These are phyloP conservation scores for Yponomeuta cagnagella DNA, from an alignment of 2,888 invertebrate genomes.

Conservation along the genomic window DNA sequence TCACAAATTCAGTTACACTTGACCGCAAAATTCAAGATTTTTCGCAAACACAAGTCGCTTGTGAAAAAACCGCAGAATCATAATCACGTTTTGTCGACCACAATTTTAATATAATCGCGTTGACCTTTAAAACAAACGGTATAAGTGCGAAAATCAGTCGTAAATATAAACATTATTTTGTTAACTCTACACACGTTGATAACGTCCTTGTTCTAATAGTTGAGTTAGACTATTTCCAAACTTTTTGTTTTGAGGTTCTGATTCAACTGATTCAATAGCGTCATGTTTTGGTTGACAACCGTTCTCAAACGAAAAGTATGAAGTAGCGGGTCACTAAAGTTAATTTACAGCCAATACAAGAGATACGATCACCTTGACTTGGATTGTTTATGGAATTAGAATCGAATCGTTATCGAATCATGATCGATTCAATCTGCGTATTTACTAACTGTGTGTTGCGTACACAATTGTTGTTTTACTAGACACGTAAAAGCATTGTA, in stretches of 20 bases:
- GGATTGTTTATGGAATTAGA: slow-evolving; percentile 11
- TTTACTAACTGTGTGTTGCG: neutral
- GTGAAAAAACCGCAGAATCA: neutral
- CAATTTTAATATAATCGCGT: neutral
- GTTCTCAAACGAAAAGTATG: too few relatives aligned
- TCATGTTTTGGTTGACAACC: too few relatives aligned
- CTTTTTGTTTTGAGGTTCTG: too few relatives aligned
- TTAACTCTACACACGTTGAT: neutral
- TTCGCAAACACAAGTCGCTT: neutral
- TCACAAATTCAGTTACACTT: neutral
- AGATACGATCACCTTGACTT: slow-evolving; percentile 7
- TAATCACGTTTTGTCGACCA: neutral
- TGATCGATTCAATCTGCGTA: neutral
- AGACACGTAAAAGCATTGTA: neutral
- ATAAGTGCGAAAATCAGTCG: too few relatives aligned
- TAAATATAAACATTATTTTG: too few relatives aligned
- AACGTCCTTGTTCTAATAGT: neutral
- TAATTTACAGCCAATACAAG: neutral
- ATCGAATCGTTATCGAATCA: neutral
- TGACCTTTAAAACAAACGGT: too few relatives aligned
- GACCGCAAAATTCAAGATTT: neutral
- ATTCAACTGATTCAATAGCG: too few relatives aligned
- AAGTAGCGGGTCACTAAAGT: neutral
- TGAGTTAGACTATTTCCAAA: neutral
- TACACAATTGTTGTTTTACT: neutral